Evolutionary conservation across 2,888 invertebrate genomes (phyloP), one percentile per base, ranked within the genome.

Genomic region (Anoncus sp.): DNA sequence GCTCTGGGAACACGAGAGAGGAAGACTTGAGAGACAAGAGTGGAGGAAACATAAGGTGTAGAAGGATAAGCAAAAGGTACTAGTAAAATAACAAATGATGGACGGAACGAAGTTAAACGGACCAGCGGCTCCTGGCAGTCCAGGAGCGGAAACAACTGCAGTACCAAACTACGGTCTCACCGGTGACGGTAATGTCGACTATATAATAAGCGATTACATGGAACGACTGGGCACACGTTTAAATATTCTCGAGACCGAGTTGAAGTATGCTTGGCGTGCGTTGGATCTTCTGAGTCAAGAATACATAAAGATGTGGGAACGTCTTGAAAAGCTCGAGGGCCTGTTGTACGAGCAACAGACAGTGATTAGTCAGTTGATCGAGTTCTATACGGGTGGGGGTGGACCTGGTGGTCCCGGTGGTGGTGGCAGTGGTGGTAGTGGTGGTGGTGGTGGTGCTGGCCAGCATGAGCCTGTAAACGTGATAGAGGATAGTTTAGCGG

Each of bases 231-330:
- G 97, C 14, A 97, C 97, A 27, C 94, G 97, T 40, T 94, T 98
- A 77, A 97, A 96, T 87, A 95, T 97, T 85, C 93, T 98, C 14
- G 98, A 98, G 91, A 97, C 97, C 2, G 98, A 98, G 91, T 93
- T 98, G 59, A 96, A 97, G 88, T 97, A 97, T 89, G 98, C 98
- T 18, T 98, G 98, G 98, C 94, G 97, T 81, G 97, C 98, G 2
- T 93, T 98, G 71, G 98, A 98, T 89, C 93, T 98, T 66, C 94
- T 98, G 38, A 97, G 97, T 45, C 97, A 97, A 87, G 98, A 98
- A 90, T 98, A 98, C 87, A 96, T 97, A 66, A 96, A 97, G 90
- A 98, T 98, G 96, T 98, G 98, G 97, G 96, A 97, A 87, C 93
- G 97, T 53, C 92, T 98, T 77, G 98, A 98, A 88, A 96, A 97